A percentile compares a stretch with the other conserved stretches of the same genome.
phyloP scores from a whole-genome alignment of 2,888 invertebrate genomes.

The Drosophila histrio region DNA sequence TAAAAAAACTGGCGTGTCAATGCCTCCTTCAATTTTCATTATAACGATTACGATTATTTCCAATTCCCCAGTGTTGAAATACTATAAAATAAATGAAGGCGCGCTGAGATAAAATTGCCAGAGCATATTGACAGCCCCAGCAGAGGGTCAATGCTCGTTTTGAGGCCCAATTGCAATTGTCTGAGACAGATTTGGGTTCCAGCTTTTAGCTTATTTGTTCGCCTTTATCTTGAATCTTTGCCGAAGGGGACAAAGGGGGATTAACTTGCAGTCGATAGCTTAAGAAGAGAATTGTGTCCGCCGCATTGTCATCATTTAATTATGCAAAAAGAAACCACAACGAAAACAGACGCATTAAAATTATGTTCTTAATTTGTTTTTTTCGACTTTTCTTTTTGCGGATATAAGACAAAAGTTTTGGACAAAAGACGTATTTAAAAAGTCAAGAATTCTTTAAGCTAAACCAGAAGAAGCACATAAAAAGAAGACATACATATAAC shows the following conservation, averaged over 20 bases:
- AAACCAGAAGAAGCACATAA: conserved; percentile 23
- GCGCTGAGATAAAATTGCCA: conserved; percentile 10
- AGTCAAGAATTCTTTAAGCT: conserved; percentile 51
- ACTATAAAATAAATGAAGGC: conserved; percentile 2
- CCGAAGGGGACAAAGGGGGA: neutral
- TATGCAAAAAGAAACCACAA: conserved; percentile 59
- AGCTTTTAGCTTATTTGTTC: conserved; percentile 29
- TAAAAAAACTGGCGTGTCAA: conserved; percentile 6
- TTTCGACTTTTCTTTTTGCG: neutral
- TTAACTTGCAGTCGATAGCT: conserved; percentile 44
- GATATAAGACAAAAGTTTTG: conserved; percentile 22
- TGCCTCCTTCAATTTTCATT: conserved; percentile 12
- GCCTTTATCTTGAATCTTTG: conserved; percentile 31
- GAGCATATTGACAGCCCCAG: conserved; percentile 6
- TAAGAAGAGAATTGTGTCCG: conserved; percentile 10
- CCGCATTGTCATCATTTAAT: conserved; percentile 68
- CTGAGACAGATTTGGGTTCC: conserved; percentile 53
- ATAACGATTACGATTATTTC: neutral
- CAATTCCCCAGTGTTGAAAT: conserved; percentile 6
- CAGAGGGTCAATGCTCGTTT: conserved; percentile 28
- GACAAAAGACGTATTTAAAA: conserved; percentile 53
- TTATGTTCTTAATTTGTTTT: conserved; percentile 56
- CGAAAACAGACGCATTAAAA: conserved; percentile 50
- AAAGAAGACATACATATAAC: conserved; percentile 14
- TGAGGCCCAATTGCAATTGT: conserved; percentile 49